Evolutionary conservation across 2,888 invertebrate genomes (phyloP).

Genomic region (Muscina levida): DNA sequence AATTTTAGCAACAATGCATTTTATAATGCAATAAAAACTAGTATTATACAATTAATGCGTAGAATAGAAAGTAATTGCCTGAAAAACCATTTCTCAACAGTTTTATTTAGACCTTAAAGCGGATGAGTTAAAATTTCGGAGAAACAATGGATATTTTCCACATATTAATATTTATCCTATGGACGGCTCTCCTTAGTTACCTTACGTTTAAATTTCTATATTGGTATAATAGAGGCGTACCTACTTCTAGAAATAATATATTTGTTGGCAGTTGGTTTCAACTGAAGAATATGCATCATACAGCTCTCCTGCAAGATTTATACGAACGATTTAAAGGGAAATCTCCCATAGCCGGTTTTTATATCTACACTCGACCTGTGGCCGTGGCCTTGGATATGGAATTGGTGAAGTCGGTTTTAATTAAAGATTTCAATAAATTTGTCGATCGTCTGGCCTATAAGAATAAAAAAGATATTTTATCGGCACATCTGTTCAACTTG

Average conservation of each 20-base stretch:
- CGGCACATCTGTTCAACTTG: slow-evolving; percentile 73
- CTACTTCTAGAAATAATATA: neutral
- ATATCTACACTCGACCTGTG: slow-evolving; percentile 70
- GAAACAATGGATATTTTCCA: neutral
- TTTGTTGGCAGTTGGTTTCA: neutral
- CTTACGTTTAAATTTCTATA: neutral
- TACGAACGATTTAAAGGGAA: neutral
- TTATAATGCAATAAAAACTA: too few species aligned
- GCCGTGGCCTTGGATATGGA: slow-evolving; percentile 73
- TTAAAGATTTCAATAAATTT: slow-evolving; percentile 78
- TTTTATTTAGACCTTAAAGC: too few species aligned
- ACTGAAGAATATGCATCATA: neutral
- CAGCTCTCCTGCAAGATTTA: neutral
- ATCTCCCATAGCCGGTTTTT: slow-evolving; percentile 67
- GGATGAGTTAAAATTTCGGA: too few species aligned
- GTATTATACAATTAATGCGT: too few species aligned
- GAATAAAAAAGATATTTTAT: slow-evolving; percentile 72
- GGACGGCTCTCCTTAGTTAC: neutral
- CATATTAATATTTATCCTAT: too few species aligned
- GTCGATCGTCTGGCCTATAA: slow-evolving; percentile 71
- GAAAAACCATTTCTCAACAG: too few species aligned
- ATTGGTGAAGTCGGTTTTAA: slow-evolving; percentile 74
- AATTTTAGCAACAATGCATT: too few species aligned
- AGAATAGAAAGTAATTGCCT: too few species aligned
- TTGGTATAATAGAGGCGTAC: neutral